Evolutionary conservation across 2,113 vertebrate species (phyloP).

Genomic region (Rostratula benghalensis): DNA sequence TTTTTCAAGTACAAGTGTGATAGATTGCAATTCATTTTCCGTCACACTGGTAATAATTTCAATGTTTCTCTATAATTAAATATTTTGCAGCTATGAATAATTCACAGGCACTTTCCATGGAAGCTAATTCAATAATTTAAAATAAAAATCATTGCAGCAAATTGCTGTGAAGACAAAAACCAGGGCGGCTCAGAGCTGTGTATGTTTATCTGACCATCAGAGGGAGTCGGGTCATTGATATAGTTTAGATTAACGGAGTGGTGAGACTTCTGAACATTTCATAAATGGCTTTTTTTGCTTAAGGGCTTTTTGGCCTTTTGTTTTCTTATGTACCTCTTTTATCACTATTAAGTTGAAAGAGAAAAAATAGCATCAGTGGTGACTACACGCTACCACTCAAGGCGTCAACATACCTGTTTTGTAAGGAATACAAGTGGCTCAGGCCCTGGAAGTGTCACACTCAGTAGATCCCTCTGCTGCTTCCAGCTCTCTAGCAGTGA

Average conservation of each 20-base stretch:
- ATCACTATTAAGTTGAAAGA: background rate
- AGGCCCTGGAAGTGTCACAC: background rate
- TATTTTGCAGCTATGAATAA: background rate
- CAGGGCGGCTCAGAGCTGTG: background rate
- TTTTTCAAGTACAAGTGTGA: background rate
- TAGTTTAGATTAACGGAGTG: background rate
- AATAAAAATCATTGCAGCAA: background rate
- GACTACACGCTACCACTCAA: accelerated
- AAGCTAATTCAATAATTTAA: background rate
- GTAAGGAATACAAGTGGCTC: background rate
- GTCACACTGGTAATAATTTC: background rate
- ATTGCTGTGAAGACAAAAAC: background rate
- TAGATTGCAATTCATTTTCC: background rate
- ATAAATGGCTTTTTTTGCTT: background rate
- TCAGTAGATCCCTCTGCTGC: background rate
- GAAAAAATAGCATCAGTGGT: background rate
- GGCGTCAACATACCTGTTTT: background rate
- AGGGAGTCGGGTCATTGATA: background rate
- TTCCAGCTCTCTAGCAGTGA: background rate
- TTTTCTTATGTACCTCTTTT: background rate
- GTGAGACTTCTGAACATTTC: background rate
- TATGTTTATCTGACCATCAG: background rate
- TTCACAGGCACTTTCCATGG: background rate
- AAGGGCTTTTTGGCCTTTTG: background rate
- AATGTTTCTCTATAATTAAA: background rate